phyloP scores from a whole-genome alignment of 2,113 vertebrate genomes.

The Anser cygnoides region DNA sequence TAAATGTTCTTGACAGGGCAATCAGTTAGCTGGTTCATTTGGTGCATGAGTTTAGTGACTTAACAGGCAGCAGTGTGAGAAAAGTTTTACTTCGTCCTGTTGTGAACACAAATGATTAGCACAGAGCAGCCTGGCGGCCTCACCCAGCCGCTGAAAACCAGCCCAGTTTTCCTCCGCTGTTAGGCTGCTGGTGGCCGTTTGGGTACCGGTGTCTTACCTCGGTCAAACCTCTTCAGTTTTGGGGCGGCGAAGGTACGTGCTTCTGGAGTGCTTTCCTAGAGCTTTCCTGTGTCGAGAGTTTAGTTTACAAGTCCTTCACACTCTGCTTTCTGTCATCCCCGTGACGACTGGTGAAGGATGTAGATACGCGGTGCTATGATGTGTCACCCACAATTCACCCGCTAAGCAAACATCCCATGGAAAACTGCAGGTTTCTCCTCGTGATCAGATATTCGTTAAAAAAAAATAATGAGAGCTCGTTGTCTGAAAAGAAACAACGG shows the following conservation, averaged over 20 bases:
- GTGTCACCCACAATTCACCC: background rate
- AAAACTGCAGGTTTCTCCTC: background rate
- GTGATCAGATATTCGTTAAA: background rate
- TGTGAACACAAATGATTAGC: background rate
- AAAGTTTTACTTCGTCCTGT: background rate
- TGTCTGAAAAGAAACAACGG: background rate
- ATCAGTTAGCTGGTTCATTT: background rate
- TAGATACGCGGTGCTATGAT: rapidly evolving
- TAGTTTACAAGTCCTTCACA: background rate
- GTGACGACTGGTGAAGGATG: background rate
- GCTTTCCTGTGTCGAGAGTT: background rate
- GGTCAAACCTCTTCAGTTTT: background rate
- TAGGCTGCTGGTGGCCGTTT: background rate
- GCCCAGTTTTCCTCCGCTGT: background rate
- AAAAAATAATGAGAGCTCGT: background rate
- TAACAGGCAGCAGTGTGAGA: background rate
- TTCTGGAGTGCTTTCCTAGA: background rate
- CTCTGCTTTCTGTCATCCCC: background rate
- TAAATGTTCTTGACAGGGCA: background rate
- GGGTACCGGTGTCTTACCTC: background rate
- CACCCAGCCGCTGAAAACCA: background rate
- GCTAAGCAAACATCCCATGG: background rate
- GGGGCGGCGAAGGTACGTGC: background rate
- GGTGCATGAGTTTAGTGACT: background rate
- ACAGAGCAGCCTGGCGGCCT: background rate